These are phyloP conservation scores for Eupelmus urozonus DNA, from an alignment of 2,888 invertebrate species.

Conservation along the genomic window DNA sequence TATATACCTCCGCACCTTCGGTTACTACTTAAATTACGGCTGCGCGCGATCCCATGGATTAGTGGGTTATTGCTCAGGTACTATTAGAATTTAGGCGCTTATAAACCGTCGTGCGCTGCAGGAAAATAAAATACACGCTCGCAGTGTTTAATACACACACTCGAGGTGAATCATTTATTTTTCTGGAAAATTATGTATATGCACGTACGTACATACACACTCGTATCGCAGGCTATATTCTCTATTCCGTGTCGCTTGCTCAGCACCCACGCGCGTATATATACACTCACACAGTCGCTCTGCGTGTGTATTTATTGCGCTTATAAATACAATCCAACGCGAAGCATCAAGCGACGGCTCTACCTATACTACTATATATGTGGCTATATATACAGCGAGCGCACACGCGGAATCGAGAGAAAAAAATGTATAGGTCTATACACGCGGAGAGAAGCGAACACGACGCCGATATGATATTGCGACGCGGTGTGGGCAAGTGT, in stretches of 20 bases:
- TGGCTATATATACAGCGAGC: background rate
- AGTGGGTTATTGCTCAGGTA: background rate
- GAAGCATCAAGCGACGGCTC: background rate
- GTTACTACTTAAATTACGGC: background rate
- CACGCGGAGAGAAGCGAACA: too few relatives aligned
- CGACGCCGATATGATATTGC: too few relatives aligned
- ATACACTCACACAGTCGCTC: background rate
- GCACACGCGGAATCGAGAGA: constrained; percentile 20
- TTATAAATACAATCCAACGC: constrained; percentile 47
- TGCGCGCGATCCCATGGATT: background rate
- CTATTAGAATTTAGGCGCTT: background rate
- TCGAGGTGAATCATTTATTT: constrained; percentile 44
- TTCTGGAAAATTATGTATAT: constrained; percentile 50
- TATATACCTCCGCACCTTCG: too few relatives aligned
- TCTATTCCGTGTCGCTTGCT: constrained; percentile 31
- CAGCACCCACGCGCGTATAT: constrained; percentile 34
- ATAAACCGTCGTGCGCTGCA: background rate
- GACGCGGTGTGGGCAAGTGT: too few relatives aligned
- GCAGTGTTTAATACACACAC: background rate
- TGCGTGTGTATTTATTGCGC: constrained; percentile 22
- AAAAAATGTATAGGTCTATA: background rate
- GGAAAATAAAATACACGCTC: background rate
- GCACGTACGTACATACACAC: background rate
- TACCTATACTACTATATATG: background rate
- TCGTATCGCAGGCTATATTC: constrained; percentile 16